Percentiles rank a stretch among this genome's conserved stretches.
phyloP scores from a whole-genome alignment of 2,888 invertebrate genomes.

The Pogonocherus hispidulus region DNA sequence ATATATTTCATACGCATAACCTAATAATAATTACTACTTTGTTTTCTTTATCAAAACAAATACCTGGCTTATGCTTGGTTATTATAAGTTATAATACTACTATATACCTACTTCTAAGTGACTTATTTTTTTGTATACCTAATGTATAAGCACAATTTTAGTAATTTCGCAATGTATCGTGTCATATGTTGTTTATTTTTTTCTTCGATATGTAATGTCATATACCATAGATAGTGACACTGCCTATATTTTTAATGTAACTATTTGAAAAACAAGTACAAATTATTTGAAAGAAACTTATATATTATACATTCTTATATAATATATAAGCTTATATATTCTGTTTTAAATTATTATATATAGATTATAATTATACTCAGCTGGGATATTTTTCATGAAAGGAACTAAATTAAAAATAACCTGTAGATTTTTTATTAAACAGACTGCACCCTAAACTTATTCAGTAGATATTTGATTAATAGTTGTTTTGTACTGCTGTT shows the following conservation, averaged over 20 bases:
- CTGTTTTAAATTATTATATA: too few relatives aligned
- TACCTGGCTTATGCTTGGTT: slow-evolving; percentile 20
- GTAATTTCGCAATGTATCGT: background rate
- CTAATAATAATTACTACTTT: slow-evolving; percentile 10
- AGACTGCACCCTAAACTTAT: too few relatives aligned
- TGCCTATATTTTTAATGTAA: background rate
- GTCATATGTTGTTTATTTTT: background rate
- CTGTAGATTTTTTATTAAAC: too few relatives aligned
- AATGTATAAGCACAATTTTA: background rate
- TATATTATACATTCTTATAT: too few relatives aligned
- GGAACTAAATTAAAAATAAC: too few relatives aligned
- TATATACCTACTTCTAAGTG: background rate
- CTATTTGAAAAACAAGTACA: background rate
- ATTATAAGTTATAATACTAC: background rate
- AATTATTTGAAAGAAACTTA: background rate
- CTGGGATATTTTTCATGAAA: too few relatives aligned
- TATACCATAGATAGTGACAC: background rate
- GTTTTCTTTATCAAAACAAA: slow-evolving; percentile 13
- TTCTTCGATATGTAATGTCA: slow-evolving; percentile 6
- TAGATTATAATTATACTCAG: too few relatives aligned
- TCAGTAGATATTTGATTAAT: too few relatives aligned
- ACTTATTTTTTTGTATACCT: background rate
- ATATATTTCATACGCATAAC: slow-evolving; percentile 16
- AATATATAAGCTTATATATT: too few relatives aligned
- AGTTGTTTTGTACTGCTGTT: too few relatives aligned